These are phyloP conservation scores for Platorchestia sp. DNA, from an alignment of 1,140 invertebrate species.

Conservation along the genomic window DNA sequence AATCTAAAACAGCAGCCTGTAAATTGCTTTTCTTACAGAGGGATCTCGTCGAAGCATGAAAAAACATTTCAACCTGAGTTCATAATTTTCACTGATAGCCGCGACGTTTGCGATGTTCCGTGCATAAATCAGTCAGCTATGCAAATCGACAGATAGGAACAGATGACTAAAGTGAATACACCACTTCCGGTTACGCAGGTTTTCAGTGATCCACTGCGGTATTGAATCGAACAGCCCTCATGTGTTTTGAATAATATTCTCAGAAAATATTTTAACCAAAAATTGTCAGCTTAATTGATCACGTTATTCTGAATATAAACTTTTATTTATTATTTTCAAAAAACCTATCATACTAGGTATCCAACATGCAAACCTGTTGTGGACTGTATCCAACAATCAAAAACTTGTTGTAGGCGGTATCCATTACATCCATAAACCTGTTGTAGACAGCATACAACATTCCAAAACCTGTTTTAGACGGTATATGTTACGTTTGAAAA, in stretches of 20 bases:
- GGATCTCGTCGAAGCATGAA: not conserved
- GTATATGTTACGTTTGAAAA: no score
- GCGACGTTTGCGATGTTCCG: not conserved
- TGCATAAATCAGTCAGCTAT: not conserved
- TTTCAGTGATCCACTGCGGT: not conserved
- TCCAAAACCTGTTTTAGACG: no score
- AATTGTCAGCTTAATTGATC: not conserved
- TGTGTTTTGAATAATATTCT: not conserved
- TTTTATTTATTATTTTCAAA: no score
- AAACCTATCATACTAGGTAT: no score
- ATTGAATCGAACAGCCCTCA: not conserved
- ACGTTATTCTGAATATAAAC: not conserved
- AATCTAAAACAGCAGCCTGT: conserved; percentile 16
- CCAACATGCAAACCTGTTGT: no score
- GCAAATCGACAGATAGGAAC: not conserved
- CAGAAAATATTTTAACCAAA: no score
- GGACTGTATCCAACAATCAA: no score
- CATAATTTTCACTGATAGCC: not conserved
- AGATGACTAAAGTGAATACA: not conserved
- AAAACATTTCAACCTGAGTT: not conserved
- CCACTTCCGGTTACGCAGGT: not conserved
- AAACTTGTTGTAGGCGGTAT: no score
- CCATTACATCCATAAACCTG: no score
- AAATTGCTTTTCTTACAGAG: conserved; percentile 6
- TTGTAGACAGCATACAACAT: no score